phyloP scores from a whole-genome alignment of 2,888 invertebrate genomes.

The Acleris literana region DNA sequence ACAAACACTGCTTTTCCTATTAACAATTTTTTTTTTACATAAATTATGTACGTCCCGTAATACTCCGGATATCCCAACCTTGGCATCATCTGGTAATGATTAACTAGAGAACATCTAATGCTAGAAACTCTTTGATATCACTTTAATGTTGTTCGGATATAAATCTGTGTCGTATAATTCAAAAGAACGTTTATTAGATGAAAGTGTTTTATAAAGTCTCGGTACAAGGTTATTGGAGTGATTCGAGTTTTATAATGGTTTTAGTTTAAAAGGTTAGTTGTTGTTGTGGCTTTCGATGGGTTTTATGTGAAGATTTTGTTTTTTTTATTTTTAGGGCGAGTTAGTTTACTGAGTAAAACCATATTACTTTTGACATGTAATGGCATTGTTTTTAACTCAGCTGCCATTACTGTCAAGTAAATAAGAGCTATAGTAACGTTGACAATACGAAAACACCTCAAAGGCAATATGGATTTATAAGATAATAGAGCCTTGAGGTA shows the following conservation, averaged over 20 bases:
- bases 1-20: too few relatives aligned
- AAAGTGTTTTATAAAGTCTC: slow-evolving; percentile 19
- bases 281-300: neutral
- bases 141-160: slow-evolving; percentile 48
- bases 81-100: slow-evolving; percentile 43
- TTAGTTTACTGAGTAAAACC: too few relatives aligned
- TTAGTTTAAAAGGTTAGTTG: neutral
- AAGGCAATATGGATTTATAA: too few relatives aligned
- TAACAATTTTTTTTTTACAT: too few relatives aligned
- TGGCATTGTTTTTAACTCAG: too few relatives aligned
- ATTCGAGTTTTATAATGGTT: neutral
- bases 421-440: too few relatives aligned
- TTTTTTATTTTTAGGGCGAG: too few relatives aligned
- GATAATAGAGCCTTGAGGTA: too few relatives aligned
- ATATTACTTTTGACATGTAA: too few relatives aligned
- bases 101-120: slow-evolving; percentile 44
- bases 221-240: slow-evolving; percentile 11
- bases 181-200: slow-evolving; percentile 41
- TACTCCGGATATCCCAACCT: slow-evolving; percentile 41
- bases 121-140: slow-evolving; percentile 50
- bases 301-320: neutral
- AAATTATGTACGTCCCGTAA: too few relatives aligned
- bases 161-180: slow-evolving; percentile 47
- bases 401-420: too few relatives aligned
- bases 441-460: too few relatives aligned